Base-by-base conservation (phyloP, 2,888 invertebrate genomes). In the Ferrisia virgata region DNA sequence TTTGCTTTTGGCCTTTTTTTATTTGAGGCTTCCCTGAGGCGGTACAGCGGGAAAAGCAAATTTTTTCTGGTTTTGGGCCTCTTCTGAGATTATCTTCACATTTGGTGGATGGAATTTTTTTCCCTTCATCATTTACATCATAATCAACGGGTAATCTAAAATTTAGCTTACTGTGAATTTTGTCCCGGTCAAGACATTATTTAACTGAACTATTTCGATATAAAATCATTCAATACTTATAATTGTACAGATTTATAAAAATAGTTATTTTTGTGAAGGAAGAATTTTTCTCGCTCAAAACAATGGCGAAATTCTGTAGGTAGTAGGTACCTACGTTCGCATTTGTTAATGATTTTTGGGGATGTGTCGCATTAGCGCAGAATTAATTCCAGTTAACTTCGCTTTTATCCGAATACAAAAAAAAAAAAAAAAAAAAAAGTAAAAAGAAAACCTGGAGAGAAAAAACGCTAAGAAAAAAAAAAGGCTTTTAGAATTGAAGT, bases 381-480 rank as follows among this genome's bases (percentile, higher is more conserved):
- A 76, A 76, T 76, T 76, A 76, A 76, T 76, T 76, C 72, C 72
- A 76, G 72, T 76, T 76, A 76, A 76, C 72, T 76, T 76, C 72
- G 72, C 36, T 36, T 76, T 76, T 76, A 36, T 76, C 72, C 72
- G 72, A 76, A 31, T 28, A 22, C 28, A 13, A 40, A 40, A 40
- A 40, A 53, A 69, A 64, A 69, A 64, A 58, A 69, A 47, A 4
- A 58, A 25, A 58, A 4, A 25, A 58, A 58, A 8, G 58, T 6
- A 58, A 25, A 22, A 58, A 33, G 72, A 76, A 76, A 76, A 18
- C 33, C 33, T 36, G 33, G 72, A 76, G 72, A 33, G 64, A 76
- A 76, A 72, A 36, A 36, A 76, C 36, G 36, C 28, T 4, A 11
- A 31, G 64, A 28, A 64, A 9, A 76, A 76, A 72, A 76, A 76